Evolutionary conservation across 2,888 invertebrate species (phyloP).

Genomic region (Masnerella sp.): DNA sequence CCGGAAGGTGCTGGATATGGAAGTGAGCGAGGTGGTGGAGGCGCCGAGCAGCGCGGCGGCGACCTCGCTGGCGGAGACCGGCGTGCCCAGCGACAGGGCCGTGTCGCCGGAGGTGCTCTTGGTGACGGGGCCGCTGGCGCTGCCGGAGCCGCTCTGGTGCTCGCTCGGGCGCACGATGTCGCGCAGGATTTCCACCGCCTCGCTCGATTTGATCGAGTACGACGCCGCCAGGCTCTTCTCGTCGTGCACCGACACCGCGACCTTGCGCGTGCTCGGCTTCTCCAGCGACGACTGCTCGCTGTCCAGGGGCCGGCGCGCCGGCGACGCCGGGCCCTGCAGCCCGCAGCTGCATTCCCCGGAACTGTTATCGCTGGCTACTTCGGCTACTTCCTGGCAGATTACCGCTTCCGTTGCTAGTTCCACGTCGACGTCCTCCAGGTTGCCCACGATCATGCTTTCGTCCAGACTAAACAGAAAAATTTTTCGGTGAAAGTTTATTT

Average conservation of each 20-base stretch:
- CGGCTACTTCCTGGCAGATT: constrained; percentile 59
- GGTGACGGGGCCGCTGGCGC: constrained; percentile 71
- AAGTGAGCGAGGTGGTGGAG: constrained; percentile 78
- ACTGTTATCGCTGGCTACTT: constrained; percentile 68
- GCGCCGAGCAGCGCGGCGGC: constrained; percentile 80
- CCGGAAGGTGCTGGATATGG: constrained; percentile 67
- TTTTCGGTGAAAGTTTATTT: no score
- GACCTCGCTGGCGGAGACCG: constrained; percentile 79
- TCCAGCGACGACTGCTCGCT: constrained; percentile 61
- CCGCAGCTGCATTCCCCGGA: constrained; percentile 70
- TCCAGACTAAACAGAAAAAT: constrained; percentile 80
- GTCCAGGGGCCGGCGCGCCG: constrained; percentile 45
- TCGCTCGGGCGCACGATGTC: constrained; percentile 63
- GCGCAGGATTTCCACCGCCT: constrained; percentile 63
- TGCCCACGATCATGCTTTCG: constrained; percentile 80
- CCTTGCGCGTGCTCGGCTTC: constrained; percentile 61
- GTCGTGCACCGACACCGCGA: constrained; percentile 74
- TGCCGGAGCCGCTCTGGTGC: constrained; percentile 59
- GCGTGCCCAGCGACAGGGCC: constrained; percentile 77
- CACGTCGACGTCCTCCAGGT: constrained; percentile 60
- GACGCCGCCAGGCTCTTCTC: constrained; percentile 65
- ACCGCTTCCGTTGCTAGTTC: constrained; percentile 56
- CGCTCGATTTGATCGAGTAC: constrained; percentile 72
- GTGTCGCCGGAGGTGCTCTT: constrained; percentile 79
- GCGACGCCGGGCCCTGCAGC: no score